Evolutionary conservation across 2,797 vertebrate genomes (phyloP).

Genomic region (Crocidura indochinensis): DNA sequence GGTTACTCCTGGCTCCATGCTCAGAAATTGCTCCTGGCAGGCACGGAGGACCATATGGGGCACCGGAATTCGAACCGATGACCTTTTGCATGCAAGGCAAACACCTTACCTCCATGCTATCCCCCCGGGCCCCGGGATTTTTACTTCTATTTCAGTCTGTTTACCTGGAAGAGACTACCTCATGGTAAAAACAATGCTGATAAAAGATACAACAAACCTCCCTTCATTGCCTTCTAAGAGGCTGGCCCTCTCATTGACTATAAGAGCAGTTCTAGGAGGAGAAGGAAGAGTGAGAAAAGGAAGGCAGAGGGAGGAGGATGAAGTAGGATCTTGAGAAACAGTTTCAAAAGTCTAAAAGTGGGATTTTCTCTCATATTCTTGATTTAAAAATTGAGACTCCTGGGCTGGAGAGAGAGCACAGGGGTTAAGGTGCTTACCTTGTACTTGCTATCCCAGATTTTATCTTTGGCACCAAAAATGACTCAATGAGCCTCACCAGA

Average conservation of each 20-base stretch:
- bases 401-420: neutral
- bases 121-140: too few relatives aligned
- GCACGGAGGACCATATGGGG: too few relatives aligned
- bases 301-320: neutral
- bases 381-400: slow-evolving; percentile 27
- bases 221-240: neutral
- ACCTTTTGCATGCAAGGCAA: too few relatives aligned
- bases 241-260: neutral
- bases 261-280: neutral
- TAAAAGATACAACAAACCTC: neutral
- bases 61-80: too few relatives aligned
- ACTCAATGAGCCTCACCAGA: too few relatives aligned
- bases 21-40: too few relatives aligned
- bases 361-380: slow-evolving; percentile 2
- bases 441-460: too few relatives aligned
- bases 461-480: too few relatives aligned
- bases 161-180: slow-evolving; percentile 1
- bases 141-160: slow-evolving; percentile 31
- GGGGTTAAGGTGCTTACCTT: neutral
- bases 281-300: neutral
- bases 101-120: too few relatives aligned
- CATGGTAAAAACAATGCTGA: neutral
- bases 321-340: neutral
- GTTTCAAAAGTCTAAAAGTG: neutral
- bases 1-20: too few relatives aligned